These are phyloP conservation scores for Potamilus streckersoni DNA, from an alignment of 1,140 invertebrate species.

Conservation along the genomic window DNA sequence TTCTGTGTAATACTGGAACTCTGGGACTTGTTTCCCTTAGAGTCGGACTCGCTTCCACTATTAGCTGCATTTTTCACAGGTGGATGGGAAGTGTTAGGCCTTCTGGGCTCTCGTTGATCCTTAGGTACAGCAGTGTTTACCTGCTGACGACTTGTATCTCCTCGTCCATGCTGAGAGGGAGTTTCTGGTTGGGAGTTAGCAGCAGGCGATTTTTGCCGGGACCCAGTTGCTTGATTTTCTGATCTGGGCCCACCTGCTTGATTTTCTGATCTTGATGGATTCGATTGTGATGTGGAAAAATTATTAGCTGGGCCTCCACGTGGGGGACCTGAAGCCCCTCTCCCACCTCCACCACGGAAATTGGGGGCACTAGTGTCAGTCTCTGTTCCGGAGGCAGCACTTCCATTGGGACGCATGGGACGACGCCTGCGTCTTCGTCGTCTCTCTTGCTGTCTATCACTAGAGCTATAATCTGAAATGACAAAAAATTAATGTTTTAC, in stretches of 20 bases:
- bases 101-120: slow-evolving; percentile 39
- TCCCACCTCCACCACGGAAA: slow-evolving; percentile 27
- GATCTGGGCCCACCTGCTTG: slow-evolving; percentile 6
- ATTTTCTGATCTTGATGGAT: slow-evolving; percentile 15
- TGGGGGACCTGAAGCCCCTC: slow-evolving; percentile 5
- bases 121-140: slow-evolving; percentile 22
- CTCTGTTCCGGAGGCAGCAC: slow-evolving; percentile 61
- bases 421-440: slow-evolving; percentile 44
- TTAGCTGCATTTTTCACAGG: slow-evolving; percentile 5
- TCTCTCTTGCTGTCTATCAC: slow-evolving; percentile 45
- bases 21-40: slow-evolving; percentile 44
- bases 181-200: slow-evolving; percentile 27
- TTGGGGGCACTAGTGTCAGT: slow-evolving; percentile 63
- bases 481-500: slow-evolving; percentile 1
- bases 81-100: not conserved
- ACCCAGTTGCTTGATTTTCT: slow-evolving; percentile 14
- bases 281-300: slow-evolving; percentile 4
- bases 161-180: slow-evolving; percentile 9
- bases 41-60: slow-evolving; percentile 57
- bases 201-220: slow-evolving; percentile 26
- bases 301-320: slow-evolving; percentile 8
- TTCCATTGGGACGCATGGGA: slow-evolving; percentile 46
- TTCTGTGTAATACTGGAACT: slow-evolving; percentile 25
- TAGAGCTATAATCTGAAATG: slow-evolving; percentile 38
- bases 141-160: slow-evolving; percentile 16